Evolutionary conservation across 2,113 vertebrate genomes (phyloP).

Genomic region (Eira barbara): DNA sequence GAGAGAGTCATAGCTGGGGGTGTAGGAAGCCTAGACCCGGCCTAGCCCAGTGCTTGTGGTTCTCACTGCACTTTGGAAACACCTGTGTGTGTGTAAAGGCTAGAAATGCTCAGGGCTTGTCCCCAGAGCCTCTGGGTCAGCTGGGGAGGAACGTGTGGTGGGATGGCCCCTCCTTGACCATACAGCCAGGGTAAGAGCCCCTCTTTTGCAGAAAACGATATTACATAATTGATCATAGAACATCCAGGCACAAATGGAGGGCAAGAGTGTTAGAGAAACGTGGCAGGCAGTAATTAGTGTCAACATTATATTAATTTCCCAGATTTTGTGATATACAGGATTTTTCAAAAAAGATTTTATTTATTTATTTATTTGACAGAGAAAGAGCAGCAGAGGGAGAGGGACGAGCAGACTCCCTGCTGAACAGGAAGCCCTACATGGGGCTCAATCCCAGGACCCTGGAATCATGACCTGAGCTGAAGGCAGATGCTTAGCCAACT

Average conservation of each 20-base stretch:
- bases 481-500: too few relatives aligned
- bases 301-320: not conserved
- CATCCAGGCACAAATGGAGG: not conserved
- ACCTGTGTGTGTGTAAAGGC: not conserved
- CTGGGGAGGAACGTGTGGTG: not conserved
- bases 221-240: not conserved
- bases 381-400: too few relatives aligned
- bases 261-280: fast-evolving
- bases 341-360: too few relatives aligned
- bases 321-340: not conserved
- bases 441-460: too few relatives aligned
- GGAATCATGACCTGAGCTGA: too few relatives aligned
- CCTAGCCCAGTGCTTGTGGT: too few relatives aligned
- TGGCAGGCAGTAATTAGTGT: not conserved
- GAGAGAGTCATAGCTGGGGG: not conserved
- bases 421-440: too few relatives aligned
- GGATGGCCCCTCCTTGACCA: fast-evolving
- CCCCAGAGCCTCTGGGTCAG: not conserved
- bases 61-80: not conserved
- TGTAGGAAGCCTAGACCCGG: not conserved
- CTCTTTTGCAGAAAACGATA: not conserved
- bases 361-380: too few relatives aligned
- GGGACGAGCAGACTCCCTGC: too few relatives aligned
- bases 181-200: not conserved
- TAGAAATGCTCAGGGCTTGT: too few relatives aligned